Percentiles rank a stretch among this genome's conserved stretches.
These are phyloP conservation scores for Pachycephala philippinensis DNA, from an alignment of 2,113 vertebrate genomes.

Conservation along the genomic window DNA sequence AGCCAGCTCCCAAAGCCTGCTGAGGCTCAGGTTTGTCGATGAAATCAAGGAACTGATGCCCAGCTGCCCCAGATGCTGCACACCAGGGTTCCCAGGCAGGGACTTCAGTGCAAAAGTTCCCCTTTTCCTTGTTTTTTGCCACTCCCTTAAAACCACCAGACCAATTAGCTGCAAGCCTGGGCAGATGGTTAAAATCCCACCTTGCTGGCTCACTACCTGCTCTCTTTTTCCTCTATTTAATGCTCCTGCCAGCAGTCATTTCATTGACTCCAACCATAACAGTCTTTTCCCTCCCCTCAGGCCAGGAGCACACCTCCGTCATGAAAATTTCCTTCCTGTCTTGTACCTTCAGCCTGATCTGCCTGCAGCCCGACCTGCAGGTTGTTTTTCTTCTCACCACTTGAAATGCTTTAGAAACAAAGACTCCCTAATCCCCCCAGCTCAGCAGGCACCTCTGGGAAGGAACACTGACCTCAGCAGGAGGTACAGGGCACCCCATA, in stretches of 20 bases:
- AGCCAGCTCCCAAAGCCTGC: not conserved
- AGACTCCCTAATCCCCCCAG: not conserved
- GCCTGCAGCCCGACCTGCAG: not conserved
- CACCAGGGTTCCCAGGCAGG: not conserved
- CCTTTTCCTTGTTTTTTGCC: not conserved
- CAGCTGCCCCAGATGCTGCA: not conserved
- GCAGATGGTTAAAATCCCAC: not conserved
- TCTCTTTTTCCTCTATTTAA: not conserved
- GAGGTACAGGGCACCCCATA: rapidly evolving
- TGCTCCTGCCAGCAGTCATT: conserved; percentile 33
- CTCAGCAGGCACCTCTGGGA: not conserved
- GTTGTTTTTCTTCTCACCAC: not conserved
- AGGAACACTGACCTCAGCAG: not conserved
- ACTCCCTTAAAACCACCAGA: not conserved
- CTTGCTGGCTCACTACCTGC: not conserved
- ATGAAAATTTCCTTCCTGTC: conserved; percentile 40
- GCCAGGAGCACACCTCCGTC: conserved; percentile 42
- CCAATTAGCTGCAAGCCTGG: not conserved
- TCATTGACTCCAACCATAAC: not conserved
- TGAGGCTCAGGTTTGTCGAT: not conserved
- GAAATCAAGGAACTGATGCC: not conserved
- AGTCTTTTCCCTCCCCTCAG: conserved; percentile 52
- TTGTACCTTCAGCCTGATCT: conserved; percentile 9
- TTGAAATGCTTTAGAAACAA: conserved; percentile 50
- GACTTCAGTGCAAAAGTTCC: not conserved